phyloP scores from a whole-genome alignment of 2,113 vertebrate species.

The Corythoichthys haematopterus region DNA sequence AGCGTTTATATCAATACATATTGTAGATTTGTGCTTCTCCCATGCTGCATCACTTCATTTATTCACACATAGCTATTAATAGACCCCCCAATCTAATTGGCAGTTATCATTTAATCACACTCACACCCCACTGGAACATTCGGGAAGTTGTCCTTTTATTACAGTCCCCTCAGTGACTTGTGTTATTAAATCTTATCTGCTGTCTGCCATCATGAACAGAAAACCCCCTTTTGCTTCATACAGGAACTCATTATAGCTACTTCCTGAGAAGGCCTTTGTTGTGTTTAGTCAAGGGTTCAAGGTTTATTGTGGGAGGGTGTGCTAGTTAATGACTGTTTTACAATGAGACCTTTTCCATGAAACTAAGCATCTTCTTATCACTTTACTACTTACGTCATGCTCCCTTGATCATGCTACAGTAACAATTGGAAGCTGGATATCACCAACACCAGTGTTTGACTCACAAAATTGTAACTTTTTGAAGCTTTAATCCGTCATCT shows the following conservation, averaged over 20 bases:
- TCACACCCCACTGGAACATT: background rate
- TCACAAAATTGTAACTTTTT: background rate
- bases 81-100: background rate
- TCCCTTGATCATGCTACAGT: background rate
- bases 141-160: slow-evolving; percentile 39
- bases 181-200: slow-evolving; percentile 16
- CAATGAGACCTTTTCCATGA: background rate
- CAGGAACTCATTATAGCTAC: background rate
- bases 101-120: slow-evolving; percentile 17
- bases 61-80: background rate
- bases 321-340: slow-evolving; percentile 6
- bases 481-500: background rate
- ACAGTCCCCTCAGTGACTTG: slow-evolving; percentile 4
- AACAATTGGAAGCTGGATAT: background rate
- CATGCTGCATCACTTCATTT: background rate
- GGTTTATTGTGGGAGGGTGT: slow-evolving; percentile 18
- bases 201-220: slow-evolving; percentile 4
- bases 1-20: background rate
- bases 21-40: background rate
- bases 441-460: background rate
- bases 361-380: background rate
- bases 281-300: slow-evolving; percentile 9
- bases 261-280: slow-evolving; percentile 16
- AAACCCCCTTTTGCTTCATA: slow-evolving; percentile 20
- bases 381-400: background rate